Conservation (phyloP, 2,113 vertebrate species). For the Myiozetetes cayanensis region DNA sequence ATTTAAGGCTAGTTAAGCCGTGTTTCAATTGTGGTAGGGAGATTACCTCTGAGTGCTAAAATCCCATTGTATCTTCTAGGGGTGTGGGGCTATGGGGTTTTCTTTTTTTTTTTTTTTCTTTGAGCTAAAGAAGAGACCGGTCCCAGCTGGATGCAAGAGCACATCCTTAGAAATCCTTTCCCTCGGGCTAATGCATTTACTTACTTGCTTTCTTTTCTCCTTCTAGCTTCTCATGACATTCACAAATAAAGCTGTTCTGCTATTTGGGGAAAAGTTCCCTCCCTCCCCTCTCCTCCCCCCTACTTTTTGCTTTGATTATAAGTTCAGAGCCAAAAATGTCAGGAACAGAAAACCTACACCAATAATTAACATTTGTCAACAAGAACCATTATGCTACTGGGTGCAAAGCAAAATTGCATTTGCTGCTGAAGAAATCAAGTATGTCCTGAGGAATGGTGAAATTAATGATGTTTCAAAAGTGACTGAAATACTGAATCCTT, state of each 20-base stretch:
- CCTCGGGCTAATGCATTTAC: slow-evolving; percentile 22
- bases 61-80: slow-evolving; percentile 37
- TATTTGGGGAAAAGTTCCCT: slow-evolving; percentile 1
- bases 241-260: slow-evolving; percentile 52
- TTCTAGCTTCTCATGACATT: slow-evolving; percentile 42
- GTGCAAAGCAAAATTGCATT: slow-evolving; percentile 42
- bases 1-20: slow-evolving; percentile 61
- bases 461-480: slow-evolving; percentile 22
- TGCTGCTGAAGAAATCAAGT: neutral
- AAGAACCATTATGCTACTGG: slow-evolving; percentile 14
- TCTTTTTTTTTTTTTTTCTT: neutral
- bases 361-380: slow-evolving; percentile 67
- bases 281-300: neutral
- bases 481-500: neutral
- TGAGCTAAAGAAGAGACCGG: slow-evolving; percentile 32
- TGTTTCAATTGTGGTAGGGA: slow-evolving; percentile 52
- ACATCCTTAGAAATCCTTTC: slow-evolving; percentile 54
- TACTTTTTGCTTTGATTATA: slow-evolving; percentile 44
- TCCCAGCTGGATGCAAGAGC: slow-evolving; percentile 42
- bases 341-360: neutral
- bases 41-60: slow-evolving; percentile 51
- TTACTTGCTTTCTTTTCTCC: slow-evolving; percentile 49
- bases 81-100: neutral
- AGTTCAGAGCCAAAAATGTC: slow-evolving; percentile 33
- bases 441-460: slow-evolving; percentile 12